A percentile compares a stretch with the other conserved stretches of the same genome.
phyloP scores from a whole-genome alignment of 2,113 vertebrate species.

The Proterorhinus semilunaris region DNA sequence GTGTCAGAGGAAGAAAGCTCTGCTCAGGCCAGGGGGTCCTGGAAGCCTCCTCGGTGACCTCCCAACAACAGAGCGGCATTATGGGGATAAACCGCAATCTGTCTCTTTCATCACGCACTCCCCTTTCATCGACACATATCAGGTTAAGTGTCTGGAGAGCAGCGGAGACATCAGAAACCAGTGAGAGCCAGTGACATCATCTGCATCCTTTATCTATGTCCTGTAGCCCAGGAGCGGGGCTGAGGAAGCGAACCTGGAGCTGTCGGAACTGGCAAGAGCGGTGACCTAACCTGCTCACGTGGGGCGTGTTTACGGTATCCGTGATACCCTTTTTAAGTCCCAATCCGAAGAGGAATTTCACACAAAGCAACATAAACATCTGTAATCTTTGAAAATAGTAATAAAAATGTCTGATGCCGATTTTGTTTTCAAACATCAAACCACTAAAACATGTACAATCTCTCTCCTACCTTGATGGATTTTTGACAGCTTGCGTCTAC shows the following conservation, averaged over 20 bases:
- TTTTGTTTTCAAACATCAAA: no score
- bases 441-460: neutral
- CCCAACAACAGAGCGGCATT: constrained; percentile 26
- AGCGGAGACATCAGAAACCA: constrained; percentile 13
- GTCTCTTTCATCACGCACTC: constrained; percentile 26
- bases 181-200: constrained; percentile 24
- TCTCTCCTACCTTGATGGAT: no score
- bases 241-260: neutral
- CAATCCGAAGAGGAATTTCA: neutral
- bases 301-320: neutral
- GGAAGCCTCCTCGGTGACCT: constrained; percentile 27
- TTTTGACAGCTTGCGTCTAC: no score
- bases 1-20: constrained; percentile 35
- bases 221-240: neutral
- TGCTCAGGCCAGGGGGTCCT: constrained; percentile 19
- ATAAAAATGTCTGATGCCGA: no score
- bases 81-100: constrained; percentile 31
- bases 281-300: neutral
- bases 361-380: no score
- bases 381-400: no score
- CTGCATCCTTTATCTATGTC: neutral
- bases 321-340: neutral
- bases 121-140: constrained; percentile 39
- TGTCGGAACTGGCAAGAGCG: neutral
- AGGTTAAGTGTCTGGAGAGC: constrained; percentile 26